phyloP scores from a whole-genome alignment of 2,888 invertebrate genomes.

The Malthinus seriepunctatus region DNA sequence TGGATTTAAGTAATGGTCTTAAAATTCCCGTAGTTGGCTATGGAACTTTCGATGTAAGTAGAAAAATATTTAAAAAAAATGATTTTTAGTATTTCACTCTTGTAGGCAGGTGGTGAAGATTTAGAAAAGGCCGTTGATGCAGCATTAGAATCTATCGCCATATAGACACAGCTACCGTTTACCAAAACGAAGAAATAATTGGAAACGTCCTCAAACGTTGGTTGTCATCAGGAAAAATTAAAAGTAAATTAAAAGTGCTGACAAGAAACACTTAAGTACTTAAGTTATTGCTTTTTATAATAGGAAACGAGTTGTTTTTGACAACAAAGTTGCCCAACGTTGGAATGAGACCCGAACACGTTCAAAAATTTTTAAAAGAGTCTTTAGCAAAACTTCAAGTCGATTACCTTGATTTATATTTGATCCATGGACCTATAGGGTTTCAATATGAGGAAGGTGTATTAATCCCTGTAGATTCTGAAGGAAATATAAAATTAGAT shows the following conservation, averaged over 20 bases:
- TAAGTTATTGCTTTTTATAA: background rate
- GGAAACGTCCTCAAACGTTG: conserved; percentile 54
- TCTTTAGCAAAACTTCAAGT: conserved; percentile 69
- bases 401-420: conserved; percentile 76
- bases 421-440: conserved; percentile 74
- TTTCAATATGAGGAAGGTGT: conserved; percentile 64
- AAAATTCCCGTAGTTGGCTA: conserved; percentile 1
- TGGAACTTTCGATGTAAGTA: conserved; percentile 2
- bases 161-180: conserved; percentile 69
- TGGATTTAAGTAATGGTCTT: background rate
- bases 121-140: conserved; percentile 63
- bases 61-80: background rate
- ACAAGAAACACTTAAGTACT: background rate
- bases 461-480: conserved; percentile 62
- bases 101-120: conserved; percentile 62
- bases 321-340: conserved; percentile 74
- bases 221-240: background rate
- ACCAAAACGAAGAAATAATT: conserved; percentile 68
- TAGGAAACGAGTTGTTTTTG: conserved; percentile 74
- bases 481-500: conserved; percentile 64
- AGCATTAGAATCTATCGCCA: conserved; percentile 73
- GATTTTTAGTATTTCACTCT: conserved; percentile 35
- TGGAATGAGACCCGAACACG: conserved; percentile 61
- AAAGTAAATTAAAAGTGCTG: background rate
- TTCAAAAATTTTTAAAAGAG: conserved; percentile 64